Conservation (phyloP, 2,113 vertebrate species). For the Chrysemys picta region DNA sequence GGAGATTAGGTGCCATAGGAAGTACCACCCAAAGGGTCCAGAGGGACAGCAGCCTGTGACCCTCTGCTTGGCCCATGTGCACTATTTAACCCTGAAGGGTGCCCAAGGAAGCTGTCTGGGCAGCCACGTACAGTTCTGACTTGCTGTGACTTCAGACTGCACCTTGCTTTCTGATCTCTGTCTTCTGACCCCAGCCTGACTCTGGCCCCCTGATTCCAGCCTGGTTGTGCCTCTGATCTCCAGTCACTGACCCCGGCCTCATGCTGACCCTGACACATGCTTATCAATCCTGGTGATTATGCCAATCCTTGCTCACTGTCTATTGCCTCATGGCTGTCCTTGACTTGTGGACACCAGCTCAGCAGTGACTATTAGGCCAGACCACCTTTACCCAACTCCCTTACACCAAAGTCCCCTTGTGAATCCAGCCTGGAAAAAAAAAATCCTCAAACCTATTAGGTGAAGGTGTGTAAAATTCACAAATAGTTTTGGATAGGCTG, state of each 20-base stretch:
- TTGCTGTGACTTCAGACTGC: neutral
- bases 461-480: too few species aligned
- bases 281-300: neutral
- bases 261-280: neutral
- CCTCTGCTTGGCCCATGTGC: neutral
- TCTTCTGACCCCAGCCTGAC: neutral
- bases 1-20: neutral
- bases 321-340: too few species aligned
- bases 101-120: neutral
- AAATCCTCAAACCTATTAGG: too few species aligned
- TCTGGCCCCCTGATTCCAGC: neutral
- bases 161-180: neutral
- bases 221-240: neutral
- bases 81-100: neutral
- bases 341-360: too few species aligned
- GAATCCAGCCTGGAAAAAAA: too few species aligned
- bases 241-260: neutral
- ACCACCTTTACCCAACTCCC: too few species aligned
- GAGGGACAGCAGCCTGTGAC: neutral
- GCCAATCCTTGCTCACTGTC: neutral
- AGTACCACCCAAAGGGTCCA: neutral
- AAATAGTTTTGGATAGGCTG: too few species aligned
- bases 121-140: neutral
- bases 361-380: too few species aligned
- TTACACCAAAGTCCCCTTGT: too few species aligned